A percentile compares a stretch with the other conserved stretches of the same genome.
phyloP scores from a whole-genome alignment of 2,888 invertebrate species.

The Hypselothyrea guttata region DNA sequence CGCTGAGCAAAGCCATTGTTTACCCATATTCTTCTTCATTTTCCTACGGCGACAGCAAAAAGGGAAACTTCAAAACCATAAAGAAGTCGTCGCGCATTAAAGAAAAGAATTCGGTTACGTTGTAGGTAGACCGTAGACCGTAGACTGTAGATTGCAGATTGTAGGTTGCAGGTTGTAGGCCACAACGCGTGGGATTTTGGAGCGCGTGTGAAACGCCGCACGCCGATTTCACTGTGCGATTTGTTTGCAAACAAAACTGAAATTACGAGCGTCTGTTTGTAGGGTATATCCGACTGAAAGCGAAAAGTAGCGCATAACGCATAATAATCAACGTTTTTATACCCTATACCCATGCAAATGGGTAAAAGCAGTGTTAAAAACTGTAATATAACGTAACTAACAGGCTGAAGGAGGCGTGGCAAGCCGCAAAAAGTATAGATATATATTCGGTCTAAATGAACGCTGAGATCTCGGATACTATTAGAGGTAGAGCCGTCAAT shows the following conservation, averaged over 20 bases:
- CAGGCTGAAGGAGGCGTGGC: too few species aligned
- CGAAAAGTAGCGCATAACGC: slow-evolving; percentile 43
- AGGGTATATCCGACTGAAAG: slow-evolving; percentile 31
- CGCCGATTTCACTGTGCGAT: slow-evolving; percentile 44
- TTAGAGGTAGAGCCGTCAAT: too few species aligned
- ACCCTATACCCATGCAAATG: too few species aligned
- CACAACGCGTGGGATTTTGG: slow-evolving; percentile 40
- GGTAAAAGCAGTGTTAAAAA: too few species aligned
- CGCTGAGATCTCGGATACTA: too few species aligned
- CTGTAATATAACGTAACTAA: too few species aligned
- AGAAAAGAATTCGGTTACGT: slow-evolving; percentile 58
- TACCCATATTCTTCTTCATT: slow-evolving; percentile 37
- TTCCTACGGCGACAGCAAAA: slow-evolving; percentile 35
- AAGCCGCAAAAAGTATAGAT: too few species aligned
- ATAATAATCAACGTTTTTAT: slow-evolving; percentile 31
- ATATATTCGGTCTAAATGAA: too few species aligned
- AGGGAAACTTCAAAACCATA: slow-evolving; percentile 65
- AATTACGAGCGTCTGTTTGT: slow-evolving; percentile 15
- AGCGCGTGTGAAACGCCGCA: slow-evolving; percentile 43
- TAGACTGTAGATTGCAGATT: too few species aligned
- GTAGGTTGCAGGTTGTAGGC: too few species aligned
- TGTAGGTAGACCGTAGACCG: too few species aligned
- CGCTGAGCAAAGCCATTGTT: slow-evolving; percentile 8
- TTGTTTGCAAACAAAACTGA: slow-evolving; percentile 31
- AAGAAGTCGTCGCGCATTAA: slow-evolving; percentile 33